Evolutionary conservation across 2,888 invertebrate species (phyloP), one percentile per base, ranked within the genome.

Genomic region (Sarcophaga caerulescens): DNA sequence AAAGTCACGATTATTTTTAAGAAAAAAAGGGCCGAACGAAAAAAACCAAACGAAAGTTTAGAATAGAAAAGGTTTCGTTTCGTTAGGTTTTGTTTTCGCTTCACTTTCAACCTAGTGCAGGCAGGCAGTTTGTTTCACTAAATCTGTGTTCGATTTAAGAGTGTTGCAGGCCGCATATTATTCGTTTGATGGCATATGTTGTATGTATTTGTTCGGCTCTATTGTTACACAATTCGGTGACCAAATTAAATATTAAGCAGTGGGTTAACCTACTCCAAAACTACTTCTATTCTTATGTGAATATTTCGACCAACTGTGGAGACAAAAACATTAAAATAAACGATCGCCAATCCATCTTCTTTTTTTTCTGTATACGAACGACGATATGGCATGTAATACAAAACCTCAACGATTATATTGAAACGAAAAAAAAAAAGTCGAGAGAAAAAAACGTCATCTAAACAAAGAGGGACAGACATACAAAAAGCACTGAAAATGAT

Each of bases 321-420:
- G 91, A 90, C 91, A 92, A 89, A 84, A 87, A 90, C 91, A 91
- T 91, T 90, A 90, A 91, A 92, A 91, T 90, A 91, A 92, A 92
- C 90, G 91, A 92, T 89, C 88, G 81, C 84, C 91, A 90, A 91
- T 91, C 90, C 91, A 90, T 91, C 91, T 91, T 91, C 88, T 90
- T 89, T 89, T 89, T 91, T 91, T 87, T 90, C 89, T 89, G 91
- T 89, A 85, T 14, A 14, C 17, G 12, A 52, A 77, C 76, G 84
- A 77, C 23, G 70, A 69, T 69, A 70, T 78, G 78, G 70, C 62
- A 63, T 78, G 78, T 78, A 86, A 84, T 66, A 81, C 75, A 86
- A 84, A 84, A 81, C 80, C 80, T 75, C 66, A 75, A 57, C 68
- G 69, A 77, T 82, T 82, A 68, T 81, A 68, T 17, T 62, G 47